A percentile compares a stretch with the other conserved stretches of the same genome.
These are phyloP conservation scores for Lamellibrachia luymesi DNA, from an alignment of 1,140 invertebrate species.

Conservation along the genomic window DNA sequence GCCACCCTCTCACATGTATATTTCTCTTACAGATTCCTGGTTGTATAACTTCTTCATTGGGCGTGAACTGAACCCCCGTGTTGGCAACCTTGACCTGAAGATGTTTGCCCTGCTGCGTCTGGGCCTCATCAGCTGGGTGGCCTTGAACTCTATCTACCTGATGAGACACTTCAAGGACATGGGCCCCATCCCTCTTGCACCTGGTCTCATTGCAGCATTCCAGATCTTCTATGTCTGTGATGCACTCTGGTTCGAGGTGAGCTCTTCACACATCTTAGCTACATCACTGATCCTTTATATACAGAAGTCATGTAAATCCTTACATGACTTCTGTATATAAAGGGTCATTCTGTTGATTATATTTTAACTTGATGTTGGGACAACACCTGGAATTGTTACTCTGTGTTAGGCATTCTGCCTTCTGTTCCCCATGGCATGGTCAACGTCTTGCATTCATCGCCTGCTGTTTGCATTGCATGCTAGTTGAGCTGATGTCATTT, in stretches of 20 bases:
- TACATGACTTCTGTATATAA: too few species aligned
- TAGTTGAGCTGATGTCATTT: too few species aligned
- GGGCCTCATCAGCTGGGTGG: constrained; percentile 59
- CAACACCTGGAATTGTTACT: too few species aligned
- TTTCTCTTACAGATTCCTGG: constrained; percentile 59
- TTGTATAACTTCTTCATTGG: constrained; percentile 80
- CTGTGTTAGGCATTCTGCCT: too few species aligned
- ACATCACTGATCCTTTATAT: neutral
- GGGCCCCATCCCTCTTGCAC: constrained; percentile 42
- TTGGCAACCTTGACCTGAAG: constrained; percentile 73
- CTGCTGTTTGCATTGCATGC: too few species aligned
- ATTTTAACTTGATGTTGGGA: too few species aligned
- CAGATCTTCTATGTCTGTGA: constrained; percentile 67
- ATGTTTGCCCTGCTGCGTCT: constrained; percentile 60
- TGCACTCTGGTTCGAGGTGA: constrained; percentile 62
- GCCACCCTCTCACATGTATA: neutral
- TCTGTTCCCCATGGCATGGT: too few species aligned
- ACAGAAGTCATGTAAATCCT: too few species aligned
- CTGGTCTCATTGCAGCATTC: constrained; percentile 58
- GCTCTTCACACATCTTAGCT: neutral
- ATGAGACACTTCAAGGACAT: constrained; percentile 52
- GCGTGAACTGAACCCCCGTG: constrained; percentile 72
- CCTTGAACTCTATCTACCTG: constrained; percentile 56
- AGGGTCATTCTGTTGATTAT: too few species aligned
- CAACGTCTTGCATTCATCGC: too few species aligned